phyloP scores from a whole-genome alignment of 2,888 invertebrate species.

The Anorthoa munda region DNA sequence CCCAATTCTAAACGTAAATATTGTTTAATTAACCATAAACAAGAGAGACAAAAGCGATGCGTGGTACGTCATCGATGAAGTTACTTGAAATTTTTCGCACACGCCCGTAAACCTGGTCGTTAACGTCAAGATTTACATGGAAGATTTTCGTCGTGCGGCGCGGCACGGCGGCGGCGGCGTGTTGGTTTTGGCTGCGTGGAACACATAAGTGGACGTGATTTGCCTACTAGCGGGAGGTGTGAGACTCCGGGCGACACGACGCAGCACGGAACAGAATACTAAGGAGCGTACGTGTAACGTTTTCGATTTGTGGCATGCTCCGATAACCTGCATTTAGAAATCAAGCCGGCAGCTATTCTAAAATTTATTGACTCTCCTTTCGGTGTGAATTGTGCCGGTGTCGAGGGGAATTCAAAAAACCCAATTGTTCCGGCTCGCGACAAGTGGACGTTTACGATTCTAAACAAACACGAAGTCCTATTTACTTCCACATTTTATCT shows the following conservation, averaged over 20 bases:
- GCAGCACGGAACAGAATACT: slow-evolving; percentile 86
- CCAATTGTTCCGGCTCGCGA: slow-evolving; percentile 71
- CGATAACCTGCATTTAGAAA: slow-evolving; percentile 91
- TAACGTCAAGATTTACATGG: slow-evolving; percentile 90
- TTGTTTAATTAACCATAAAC: slow-evolving; percentile 40
- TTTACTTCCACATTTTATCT: slow-evolving; percentile 50
- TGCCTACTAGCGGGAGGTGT: slow-evolving; percentile 84
- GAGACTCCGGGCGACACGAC: slow-evolving; percentile 84
- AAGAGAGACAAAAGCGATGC: slow-evolving; percentile 53
- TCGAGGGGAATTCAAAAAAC: slow-evolving; percentile 80
- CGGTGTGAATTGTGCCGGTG: slow-evolving; percentile 77
- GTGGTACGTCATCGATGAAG: slow-evolving; percentile 63
- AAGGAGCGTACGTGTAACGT: slow-evolving; percentile 87
- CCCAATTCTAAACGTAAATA: slow-evolving; percentile 33
- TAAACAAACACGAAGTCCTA: slow-evolving; percentile 66
- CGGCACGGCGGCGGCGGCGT: slow-evolving; percentile 79
- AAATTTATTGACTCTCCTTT: slow-evolving; percentile 89
- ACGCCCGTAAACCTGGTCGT: slow-evolving; percentile 87
- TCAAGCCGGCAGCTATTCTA: slow-evolving; percentile 86
- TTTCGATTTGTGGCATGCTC: slow-evolving; percentile 89
- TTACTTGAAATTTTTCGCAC: slow-evolving; percentile 85
- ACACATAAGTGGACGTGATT: slow-evolving; percentile 90
- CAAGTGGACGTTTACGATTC: slow-evolving; percentile 78
- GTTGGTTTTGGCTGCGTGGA: slow-evolving; percentile 89
- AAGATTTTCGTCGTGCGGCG: slow-evolving; percentile 86